These are phyloP conservation scores for Limnephilus rhombicus DNA, from an alignment of 2,888 invertebrate genomes.

Conservation along the genomic window DNA sequence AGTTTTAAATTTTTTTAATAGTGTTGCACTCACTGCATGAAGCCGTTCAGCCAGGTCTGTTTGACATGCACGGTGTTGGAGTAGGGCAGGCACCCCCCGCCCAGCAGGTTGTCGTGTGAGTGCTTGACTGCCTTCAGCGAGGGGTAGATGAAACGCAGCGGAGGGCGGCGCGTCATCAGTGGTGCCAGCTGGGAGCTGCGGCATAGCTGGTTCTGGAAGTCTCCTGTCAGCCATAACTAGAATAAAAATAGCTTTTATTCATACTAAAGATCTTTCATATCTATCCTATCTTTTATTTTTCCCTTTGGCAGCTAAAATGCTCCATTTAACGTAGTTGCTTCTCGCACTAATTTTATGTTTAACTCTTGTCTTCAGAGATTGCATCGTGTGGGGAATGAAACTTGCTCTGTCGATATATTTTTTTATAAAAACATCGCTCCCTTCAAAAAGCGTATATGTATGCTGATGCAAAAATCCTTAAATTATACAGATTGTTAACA, in stretches of 20 bases:
- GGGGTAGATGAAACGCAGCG: constrained; percentile 85
- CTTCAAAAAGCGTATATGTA: no score
- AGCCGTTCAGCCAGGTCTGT: constrained; percentile 89
- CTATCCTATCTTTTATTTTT: not conserved
- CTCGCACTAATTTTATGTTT: no score
- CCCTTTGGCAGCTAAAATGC: not conserved
- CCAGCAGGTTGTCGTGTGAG: constrained; percentile 90
- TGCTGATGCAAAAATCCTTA: no score
- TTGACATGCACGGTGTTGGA: constrained; percentile 85
- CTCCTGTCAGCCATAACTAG: constrained; percentile 86
- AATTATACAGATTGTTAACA: no score
- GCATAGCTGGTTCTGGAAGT: constrained; percentile 80
- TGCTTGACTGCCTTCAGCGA: constrained; percentile 88
- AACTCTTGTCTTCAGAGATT: no score
- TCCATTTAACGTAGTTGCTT: no score
- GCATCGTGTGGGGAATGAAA: no score
- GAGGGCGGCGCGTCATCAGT: constrained; percentile 72
- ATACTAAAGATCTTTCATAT: not conserved
- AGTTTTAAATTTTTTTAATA: not conserved
- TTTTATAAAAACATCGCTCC: no score
- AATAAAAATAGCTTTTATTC: constrained; percentile 15
- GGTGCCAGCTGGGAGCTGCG: constrained; percentile 73
- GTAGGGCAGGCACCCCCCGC: constrained; percentile 95
- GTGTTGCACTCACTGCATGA: constrained; percentile 81
- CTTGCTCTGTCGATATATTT: no score